Base-by-base conservation (phyloP, 2,888 invertebrate genomes). In the Melinopterus prodromus region DNA sequence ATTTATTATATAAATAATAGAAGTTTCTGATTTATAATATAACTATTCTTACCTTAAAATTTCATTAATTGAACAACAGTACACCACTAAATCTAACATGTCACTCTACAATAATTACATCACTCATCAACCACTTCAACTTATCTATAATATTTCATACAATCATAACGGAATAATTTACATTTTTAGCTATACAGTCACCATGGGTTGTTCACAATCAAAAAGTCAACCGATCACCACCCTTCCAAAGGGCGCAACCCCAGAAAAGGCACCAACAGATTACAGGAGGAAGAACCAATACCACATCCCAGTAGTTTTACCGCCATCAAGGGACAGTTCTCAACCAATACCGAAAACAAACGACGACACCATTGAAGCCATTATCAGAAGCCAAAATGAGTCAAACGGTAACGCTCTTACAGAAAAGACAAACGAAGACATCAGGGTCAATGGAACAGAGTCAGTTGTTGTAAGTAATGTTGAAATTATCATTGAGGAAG, bases 251-350 rank as follows among this genome's bases (percentile, higher is more conserved):
- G 74, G 74, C n/a, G 74, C 74, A 36, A 6, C 35, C 7, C 74
- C 74, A 15, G 26, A 74, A 74, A 74, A 74, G 35, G 74, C 36
- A 35, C 74, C 74, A 6, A 6, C 16, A 14, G 74, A 26, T 74
- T 74, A 74, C 36, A 16, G 74, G 35, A 74, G 35, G 9, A 74
- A 36, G 35, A 74, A 74, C 37, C 74, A 74, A n/a, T 74, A 74
- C 3, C 36, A 15, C 35, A 74, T 74, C n/a, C 74, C 74, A 3
- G 74, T 74, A n/a, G 74, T 74, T 74, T 15, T 74, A 35, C 74
- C 74, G 0, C 74, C 74, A 12, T 74, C 74, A 26, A 74, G 36
- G n/a, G 15, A 26, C 37, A 74, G 35, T 35, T 71, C 71, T 4
- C 16, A 0, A 15, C 16, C 37, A 14, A 15, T n/a, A 35, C n/a